Conservation (phyloP, 2,113 vertebrate species). For the Benitochromis conjunctus region DNA sequence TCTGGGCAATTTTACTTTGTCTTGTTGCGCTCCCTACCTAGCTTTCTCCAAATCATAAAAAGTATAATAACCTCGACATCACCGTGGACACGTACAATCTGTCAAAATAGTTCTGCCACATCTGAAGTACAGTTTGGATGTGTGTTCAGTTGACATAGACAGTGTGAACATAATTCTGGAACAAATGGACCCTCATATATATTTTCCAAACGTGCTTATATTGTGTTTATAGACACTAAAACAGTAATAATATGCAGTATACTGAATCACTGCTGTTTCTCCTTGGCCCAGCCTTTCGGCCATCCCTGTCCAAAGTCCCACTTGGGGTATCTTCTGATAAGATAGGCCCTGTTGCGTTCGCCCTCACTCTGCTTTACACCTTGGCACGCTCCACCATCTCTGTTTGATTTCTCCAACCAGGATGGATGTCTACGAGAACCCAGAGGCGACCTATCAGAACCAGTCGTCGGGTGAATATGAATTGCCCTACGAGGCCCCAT, state of each 20-base stretch:
- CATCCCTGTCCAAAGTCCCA: constrained; percentile 55
- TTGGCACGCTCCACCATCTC: background rate
- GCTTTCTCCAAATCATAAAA: background rate
- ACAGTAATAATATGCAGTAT: background rate
- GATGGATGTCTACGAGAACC: constrained; percentile 67
- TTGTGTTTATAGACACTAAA: background rate
- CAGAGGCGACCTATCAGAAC: background rate
- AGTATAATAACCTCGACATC: background rate
- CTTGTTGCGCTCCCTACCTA: background rate
- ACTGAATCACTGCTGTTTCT: background rate
- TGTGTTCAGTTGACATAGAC: background rate
- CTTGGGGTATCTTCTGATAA: constrained; percentile 23
- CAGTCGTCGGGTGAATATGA: background rate
- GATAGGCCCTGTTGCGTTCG: background rate
- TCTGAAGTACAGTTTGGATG: background rate
- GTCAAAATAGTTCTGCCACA: background rate
- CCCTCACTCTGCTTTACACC: constrained; percentile 4
- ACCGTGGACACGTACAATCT: background rate
- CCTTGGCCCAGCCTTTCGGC: background rate
- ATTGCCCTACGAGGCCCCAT: background rate
- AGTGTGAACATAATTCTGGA: background rate
- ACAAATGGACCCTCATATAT: background rate
- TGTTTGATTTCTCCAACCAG: background rate
- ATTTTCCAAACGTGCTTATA: background rate
- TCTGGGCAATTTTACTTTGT: background rate